A percentile compares a stretch with the other conserved stretches of the same genome.
phyloP scores from a whole-genome alignment of 2,888 invertebrate genomes.

The Myopa tessellatipennis region DNA sequence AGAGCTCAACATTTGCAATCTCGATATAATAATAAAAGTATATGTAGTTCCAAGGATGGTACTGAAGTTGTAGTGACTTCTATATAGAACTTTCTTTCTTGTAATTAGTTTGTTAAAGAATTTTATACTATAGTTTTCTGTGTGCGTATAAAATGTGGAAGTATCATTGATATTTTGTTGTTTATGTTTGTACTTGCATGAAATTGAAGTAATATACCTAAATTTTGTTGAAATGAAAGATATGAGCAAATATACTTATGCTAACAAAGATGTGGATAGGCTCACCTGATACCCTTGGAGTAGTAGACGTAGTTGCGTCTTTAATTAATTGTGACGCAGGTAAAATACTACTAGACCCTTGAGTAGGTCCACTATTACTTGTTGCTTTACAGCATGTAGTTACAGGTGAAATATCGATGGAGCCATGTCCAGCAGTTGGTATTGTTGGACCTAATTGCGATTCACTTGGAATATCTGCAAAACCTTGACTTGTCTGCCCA shows the following conservation, averaged over 20 bases:
- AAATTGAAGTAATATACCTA: constrained; percentile 2
- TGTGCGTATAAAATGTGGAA: constrained; percentile 31
- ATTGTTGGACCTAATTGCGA: background rate
- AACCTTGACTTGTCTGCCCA: background rate
- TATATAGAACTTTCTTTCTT: too few relatives aligned
- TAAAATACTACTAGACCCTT: background rate
- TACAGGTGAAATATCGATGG: background rate
- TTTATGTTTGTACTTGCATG: constrained; percentile 19
- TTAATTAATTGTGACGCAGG: background rate
- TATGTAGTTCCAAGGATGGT: background rate
- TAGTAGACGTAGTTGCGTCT: constrained; percentile 2
- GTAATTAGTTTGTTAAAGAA: too few relatives aligned
- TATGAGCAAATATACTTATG: background rate
- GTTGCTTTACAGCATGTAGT: too few relatives aligned
- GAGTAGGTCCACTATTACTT: too few relatives aligned
- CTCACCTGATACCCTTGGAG: constrained; percentile 9
- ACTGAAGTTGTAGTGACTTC: too few relatives aligned
- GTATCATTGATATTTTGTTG: constrained; percentile 18
- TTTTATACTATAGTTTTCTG: background rate
- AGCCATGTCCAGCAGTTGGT: background rate
- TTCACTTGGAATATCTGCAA: background rate
- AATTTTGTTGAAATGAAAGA: background rate
- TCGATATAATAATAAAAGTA: background rate
- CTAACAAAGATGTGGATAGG: background rate
- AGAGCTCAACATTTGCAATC: background rate